These are phyloP conservation scores for Parotia lawesii DNA, from an alignment of 2,113 vertebrate species.

Conservation along the genomic window DNA sequence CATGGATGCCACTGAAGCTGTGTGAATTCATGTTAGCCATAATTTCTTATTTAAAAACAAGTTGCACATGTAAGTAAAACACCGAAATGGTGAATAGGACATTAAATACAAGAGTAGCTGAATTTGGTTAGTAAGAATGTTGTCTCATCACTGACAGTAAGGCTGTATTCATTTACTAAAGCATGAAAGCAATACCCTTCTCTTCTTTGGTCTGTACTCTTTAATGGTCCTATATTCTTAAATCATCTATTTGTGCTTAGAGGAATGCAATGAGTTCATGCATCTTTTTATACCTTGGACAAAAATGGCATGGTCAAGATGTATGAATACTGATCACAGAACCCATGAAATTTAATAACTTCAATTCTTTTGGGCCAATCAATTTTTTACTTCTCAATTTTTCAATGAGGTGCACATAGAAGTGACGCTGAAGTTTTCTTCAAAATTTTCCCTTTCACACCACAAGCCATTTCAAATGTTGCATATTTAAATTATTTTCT, in stretches of 20 bases:
- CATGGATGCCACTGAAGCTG: not conserved
- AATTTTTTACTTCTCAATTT: not conserved
- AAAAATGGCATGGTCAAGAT: not conserved
- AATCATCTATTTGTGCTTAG: not conserved
- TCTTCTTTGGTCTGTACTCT: not conserved
- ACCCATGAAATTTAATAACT: not conserved
- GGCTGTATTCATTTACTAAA: not conserved
- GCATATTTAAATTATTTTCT: not conserved
- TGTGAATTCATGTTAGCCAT: not conserved
- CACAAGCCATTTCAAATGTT: not conserved
- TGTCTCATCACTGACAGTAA: not conserved
- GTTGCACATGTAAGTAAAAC: not conserved
- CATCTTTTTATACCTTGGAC: not conserved
- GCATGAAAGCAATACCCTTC: accelerated
- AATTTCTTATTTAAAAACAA: not conserved
- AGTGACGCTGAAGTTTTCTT: not conserved
- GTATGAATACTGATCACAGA: not conserved
- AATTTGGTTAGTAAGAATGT: not conserved
- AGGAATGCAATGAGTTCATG: not conserved
- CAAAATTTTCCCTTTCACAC: not conserved
- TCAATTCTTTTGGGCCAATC: not conserved
- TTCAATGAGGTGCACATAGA: not conserved
- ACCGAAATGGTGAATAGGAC: not conserved
- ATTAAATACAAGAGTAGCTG: not conserved
- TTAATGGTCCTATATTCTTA: not conserved